These are phyloP conservation scores for Streptopelia turtur DNA, from an alignment of 2,797 vertebrate species.

Conservation along the genomic window DNA sequence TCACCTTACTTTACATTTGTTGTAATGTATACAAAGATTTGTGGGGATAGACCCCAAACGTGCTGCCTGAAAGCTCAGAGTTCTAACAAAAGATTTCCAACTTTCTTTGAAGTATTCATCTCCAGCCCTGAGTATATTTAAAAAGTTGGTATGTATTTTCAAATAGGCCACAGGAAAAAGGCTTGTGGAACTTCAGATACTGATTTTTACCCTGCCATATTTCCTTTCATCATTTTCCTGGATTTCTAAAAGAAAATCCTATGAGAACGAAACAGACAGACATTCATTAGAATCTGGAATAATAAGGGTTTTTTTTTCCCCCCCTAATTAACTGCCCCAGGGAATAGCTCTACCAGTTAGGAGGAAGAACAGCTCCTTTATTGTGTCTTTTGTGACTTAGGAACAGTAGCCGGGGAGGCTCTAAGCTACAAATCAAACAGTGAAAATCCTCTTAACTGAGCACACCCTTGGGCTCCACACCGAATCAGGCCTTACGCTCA, in stretches of 20 bases:
- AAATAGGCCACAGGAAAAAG: conserved; percentile 33
- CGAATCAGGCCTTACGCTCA: conserved; percentile 32
- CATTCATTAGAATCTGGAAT: conserved; percentile 40
- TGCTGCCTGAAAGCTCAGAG: not conserved
- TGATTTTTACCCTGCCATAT: not conserved
- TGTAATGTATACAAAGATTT: not conserved
- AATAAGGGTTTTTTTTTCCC: not conserved
- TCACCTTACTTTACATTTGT: not conserved
- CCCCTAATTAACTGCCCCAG: conserved; percentile 5
- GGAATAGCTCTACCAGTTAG: conserved; percentile 10
- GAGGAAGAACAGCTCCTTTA: conserved; percentile 20
- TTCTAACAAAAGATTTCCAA: not conserved
- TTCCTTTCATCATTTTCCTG: conserved; percentile 43
- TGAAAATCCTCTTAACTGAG: conserved; percentile 57
- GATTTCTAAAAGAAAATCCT: conserved; percentile 43
- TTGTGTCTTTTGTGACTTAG: conserved; percentile 36
- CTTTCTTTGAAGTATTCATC: not conserved
- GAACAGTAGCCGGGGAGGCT: conserved; percentile 18
- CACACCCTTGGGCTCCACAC: conserved; percentile 48
- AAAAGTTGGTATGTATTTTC: not conserved
- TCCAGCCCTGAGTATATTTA: not conserved
- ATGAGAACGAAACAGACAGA: not conserved
- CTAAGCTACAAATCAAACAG: conserved; percentile 53
- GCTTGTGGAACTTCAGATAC: not conserved
- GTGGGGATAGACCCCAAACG: not conserved